These are phyloP conservation scores for Drosophila infuscata DNA, from an alignment of 2,888 invertebrate genomes.

Conservation along the genomic window DNA sequence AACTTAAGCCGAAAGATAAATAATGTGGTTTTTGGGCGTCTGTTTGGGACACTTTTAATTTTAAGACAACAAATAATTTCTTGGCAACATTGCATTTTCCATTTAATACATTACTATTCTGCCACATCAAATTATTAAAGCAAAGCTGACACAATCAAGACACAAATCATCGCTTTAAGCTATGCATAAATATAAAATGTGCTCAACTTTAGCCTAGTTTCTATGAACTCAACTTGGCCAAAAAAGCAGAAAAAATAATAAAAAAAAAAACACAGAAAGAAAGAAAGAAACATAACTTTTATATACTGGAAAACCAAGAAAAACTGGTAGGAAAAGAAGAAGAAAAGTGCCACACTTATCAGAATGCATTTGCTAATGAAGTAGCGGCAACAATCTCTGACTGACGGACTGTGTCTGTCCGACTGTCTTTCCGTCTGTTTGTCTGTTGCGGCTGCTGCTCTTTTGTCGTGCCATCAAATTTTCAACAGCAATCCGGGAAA, in stretches of 20 bases:
- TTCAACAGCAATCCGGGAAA: conserved; percentile 50
- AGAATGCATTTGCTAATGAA: conserved; percentile 68
- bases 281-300: background rate
- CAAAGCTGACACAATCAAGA: background rate
- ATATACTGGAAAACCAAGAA: background rate
- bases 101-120: background rate
- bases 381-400: conserved; percentile 25
- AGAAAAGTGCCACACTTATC: conserved; percentile 51
- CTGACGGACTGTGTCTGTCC: conserved; percentile 6
- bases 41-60: background rate
- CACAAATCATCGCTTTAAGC: background rate
- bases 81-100: background rate
- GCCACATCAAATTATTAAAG: background rate
- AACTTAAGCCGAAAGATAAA: background rate
- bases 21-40: background rate
- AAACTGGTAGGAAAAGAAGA: background rate
- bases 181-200: background rate
- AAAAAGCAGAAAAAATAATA: background rate
- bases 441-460: conserved; percentile 51
- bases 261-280: background rate
- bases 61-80: background rate
- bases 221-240: conserved; percentile 5
- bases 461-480: conserved; percentile 67
- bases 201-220: conserved; percentile 26
- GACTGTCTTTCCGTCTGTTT: conserved; percentile 1